Evolutionary conservation across 2,797 vertebrate genomes (phyloP).

Genomic region (Selene dorsalis): DNA sequence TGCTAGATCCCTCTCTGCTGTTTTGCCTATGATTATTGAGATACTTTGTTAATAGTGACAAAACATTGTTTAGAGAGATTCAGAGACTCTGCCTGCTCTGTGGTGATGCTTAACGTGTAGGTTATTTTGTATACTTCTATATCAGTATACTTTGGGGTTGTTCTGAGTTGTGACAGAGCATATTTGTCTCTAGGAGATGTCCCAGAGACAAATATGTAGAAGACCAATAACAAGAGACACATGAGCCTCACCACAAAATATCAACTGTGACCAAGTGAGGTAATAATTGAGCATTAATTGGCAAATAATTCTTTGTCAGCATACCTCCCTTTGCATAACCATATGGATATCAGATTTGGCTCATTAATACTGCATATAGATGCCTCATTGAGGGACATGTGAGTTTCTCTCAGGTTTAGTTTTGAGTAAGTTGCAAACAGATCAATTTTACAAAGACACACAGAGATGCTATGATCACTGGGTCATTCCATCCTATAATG

Average conservation of each 20-base stretch:
- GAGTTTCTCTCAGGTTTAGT: not conserved
- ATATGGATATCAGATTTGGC: slow-evolving; percentile 18
- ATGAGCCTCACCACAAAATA: not conserved
- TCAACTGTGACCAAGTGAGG: not conserved
- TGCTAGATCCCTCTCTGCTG: slow-evolving; percentile 20
- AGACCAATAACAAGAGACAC: not conserved
- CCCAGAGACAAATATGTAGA: not conserved
- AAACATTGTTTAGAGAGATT: not conserved
- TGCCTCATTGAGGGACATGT: not conserved
- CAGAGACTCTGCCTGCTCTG: not conserved
- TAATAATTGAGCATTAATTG: slow-evolving; percentile 30
- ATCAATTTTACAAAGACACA: not conserved
- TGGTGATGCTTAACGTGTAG: not conserved
- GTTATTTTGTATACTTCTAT: no score
- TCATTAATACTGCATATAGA: slow-evolving; percentile 33
- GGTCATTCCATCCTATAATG: no score
- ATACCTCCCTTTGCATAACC: not conserved
- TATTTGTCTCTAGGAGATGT: no score
- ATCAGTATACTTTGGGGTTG: not conserved
- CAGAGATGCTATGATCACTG: not conserved
- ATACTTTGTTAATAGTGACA: not conserved
- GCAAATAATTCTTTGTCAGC: slow-evolving; percentile 18
- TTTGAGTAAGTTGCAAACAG: not conserved
- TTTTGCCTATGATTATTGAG: not conserved
- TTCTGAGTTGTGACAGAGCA: not conserved